Conservation (phyloP, 2,797 vertebrate species). For the Hozukius guyotensis region DNA sequence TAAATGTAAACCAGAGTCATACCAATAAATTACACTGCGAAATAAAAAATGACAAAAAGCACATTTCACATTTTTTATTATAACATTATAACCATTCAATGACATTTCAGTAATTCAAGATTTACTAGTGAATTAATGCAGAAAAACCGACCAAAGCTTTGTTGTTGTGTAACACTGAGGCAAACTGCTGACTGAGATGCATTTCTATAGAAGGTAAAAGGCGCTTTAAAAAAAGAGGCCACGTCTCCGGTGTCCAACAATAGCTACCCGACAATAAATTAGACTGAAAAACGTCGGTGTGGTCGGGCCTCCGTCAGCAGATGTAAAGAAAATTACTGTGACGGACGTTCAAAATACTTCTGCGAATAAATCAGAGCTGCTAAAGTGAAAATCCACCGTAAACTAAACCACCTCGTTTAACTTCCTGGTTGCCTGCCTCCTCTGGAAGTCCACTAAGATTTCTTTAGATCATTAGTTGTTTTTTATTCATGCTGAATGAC, state of each 20-base stretch:
- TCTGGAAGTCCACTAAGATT: no score
- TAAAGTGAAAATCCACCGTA: constrained; percentile 17
- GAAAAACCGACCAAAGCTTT: constrained; percentile 2
- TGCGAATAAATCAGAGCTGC: no score
- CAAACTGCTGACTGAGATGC: constrained; percentile 27
- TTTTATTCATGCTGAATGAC: no score
- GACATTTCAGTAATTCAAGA: constrained; percentile 89
- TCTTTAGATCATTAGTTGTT: no score
- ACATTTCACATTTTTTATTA: constrained; percentile 99
- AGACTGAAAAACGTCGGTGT: not conserved
- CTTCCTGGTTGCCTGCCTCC: no score
- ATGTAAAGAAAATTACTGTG: not conserved
- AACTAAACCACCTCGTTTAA: not conserved
- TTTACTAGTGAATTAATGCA: constrained; percentile 70
- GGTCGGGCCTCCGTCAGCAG: not conserved
- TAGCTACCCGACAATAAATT: not conserved
- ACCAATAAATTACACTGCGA: constrained; percentile 90
- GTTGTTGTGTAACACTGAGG: not conserved
- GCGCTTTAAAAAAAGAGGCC: not conserved
- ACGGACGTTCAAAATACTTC: not conserved
- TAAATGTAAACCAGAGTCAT: constrained; percentile 55
- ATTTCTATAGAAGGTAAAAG: not conserved
- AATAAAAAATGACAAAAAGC: constrained; percentile 99
- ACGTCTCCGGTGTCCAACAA: not conserved
- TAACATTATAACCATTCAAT: constrained; percentile 93